Percentiles rank a stretch among this genome's conserved stretches.
These are phyloP conservation scores for Chrysemys picta DNA, from an alignment of 2,113 vertebrate genomes.

Conservation along the genomic window DNA sequence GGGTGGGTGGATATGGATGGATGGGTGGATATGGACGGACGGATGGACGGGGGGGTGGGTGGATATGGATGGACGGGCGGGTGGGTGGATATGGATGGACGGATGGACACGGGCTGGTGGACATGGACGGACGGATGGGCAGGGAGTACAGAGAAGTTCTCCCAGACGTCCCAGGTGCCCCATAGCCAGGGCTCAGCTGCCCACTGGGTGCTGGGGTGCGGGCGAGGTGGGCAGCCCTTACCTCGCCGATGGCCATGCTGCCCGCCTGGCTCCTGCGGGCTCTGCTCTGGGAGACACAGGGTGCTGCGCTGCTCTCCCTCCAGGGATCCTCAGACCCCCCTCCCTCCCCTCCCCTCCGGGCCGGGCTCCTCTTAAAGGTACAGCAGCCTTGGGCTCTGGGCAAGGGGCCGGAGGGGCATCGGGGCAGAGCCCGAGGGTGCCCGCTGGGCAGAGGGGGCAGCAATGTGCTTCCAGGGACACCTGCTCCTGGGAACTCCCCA, in stretches of 20 bases:
- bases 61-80: background rate
- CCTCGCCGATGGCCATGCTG: slow-evolving; percentile 20
- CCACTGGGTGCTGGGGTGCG: rapidly evolving
- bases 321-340: background rate
- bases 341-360: background rate
- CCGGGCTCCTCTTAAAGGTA: background rate
- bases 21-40: too few relatives aligned
- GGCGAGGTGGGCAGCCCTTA: background rate
- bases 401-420: background rate
- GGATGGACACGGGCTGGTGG: too few relatives aligned
- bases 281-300: background rate
- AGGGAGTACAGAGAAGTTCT: background rate
- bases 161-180: background rate
- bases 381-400: background rate
- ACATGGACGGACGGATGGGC: background rate
- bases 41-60: too few relatives aligned
- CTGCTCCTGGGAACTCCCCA: background rate
- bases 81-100: too few relatives aligned
- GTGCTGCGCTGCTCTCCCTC: background rate
- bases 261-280: background rate
- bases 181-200: background rate
- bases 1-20: too few relatives aligned
- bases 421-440: background rate
- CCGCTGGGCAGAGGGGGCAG: background rate
- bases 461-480: background rate